phyloP scores from a whole-genome alignment of 2,113 vertebrate species.

The Charadrius vociferus region DNA sequence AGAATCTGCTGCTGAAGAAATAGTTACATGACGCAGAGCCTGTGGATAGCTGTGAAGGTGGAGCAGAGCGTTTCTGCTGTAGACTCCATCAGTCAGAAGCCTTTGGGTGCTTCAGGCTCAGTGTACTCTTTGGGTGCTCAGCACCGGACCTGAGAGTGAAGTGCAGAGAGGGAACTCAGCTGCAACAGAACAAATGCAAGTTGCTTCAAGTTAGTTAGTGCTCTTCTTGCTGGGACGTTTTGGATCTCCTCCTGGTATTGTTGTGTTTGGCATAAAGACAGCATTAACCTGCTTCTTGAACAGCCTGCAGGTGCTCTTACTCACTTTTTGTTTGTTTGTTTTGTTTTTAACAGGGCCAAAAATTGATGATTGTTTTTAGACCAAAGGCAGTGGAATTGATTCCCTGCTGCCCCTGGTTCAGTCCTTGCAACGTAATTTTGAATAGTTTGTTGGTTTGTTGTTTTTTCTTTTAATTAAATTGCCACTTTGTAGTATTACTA shows the following conservation, averaged over 20 bases:
- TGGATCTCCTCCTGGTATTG: neutral
- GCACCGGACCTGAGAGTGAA: neutral
- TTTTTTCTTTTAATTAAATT: neutral
- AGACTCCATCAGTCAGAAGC: neutral
- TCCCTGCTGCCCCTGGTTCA: neutral
- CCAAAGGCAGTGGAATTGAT: neutral
- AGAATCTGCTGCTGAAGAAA: neutral
- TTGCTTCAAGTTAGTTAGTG: neutral
- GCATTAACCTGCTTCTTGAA: neutral
- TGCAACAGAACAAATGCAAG: neutral
- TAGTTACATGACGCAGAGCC: neutral
- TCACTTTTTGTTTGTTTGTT: neutral
- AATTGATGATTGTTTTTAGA: neutral
- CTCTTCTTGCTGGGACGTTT: neutral
- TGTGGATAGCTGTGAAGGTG: neutral
- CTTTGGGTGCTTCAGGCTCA: rapidly evolving
- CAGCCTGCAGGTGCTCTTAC: neutral
- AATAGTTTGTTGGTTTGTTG: neutral
- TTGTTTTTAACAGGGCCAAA: neutral
- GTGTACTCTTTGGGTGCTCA: neutral
- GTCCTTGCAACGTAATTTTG: neutral
- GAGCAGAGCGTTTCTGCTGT: neutral
- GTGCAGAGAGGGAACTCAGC: neutral
- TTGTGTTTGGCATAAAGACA: neutral
- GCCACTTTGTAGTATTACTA: neutral